Evolutionary conservation across 1,140 invertebrate species (phyloP).

Genomic region (Heliothis virescens): DNA sequence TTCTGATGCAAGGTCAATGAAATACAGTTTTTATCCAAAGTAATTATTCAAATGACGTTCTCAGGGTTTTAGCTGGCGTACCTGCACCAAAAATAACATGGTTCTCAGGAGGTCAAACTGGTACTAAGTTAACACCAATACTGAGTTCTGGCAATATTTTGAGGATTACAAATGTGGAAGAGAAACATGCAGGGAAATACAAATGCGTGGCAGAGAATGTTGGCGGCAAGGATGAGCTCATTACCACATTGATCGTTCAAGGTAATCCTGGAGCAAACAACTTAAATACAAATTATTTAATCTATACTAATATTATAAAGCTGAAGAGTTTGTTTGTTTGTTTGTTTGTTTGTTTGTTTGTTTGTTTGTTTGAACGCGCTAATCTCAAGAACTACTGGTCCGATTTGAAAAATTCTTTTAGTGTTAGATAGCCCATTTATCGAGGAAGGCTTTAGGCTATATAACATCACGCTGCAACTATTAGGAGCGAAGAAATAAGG

Average conservation of each 20-base stretch:
- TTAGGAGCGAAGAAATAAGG: too few relatives aligned
- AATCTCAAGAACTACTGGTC: too few relatives aligned
- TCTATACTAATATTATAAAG: too few relatives aligned
- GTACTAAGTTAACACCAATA: background rate
- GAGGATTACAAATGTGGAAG: background rate
- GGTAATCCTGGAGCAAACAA: conserved; percentile 15
- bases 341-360: too few relatives aligned
- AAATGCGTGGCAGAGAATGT: conserved; percentile 24
- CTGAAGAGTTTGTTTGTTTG: too few relatives aligned
- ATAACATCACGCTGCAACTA: too few relatives aligned
- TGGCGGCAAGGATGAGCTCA: background rate
- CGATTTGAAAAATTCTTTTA: too few relatives aligned
- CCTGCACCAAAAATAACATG: conserved; percentile 30
- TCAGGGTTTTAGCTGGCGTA: conserved; percentile 16
- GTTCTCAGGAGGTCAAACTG: conserved; percentile 6
- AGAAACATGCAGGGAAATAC: conserved; percentile 20
- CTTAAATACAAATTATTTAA: too few relatives aligned
- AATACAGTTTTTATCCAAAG: background rate
- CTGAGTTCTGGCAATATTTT: background rate
- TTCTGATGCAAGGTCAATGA: too few relatives aligned
- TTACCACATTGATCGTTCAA: conserved; percentile 39
- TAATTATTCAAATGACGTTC: background rate
- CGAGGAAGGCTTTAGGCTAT: too few relatives aligned
- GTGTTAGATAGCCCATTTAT: too few relatives aligned
- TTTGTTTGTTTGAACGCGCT: too few relatives aligned